These are phyloP conservation scores for Clarias gariepinus DNA, from an alignment of 2,113 vertebrate species.

Conservation along the genomic window DNA sequence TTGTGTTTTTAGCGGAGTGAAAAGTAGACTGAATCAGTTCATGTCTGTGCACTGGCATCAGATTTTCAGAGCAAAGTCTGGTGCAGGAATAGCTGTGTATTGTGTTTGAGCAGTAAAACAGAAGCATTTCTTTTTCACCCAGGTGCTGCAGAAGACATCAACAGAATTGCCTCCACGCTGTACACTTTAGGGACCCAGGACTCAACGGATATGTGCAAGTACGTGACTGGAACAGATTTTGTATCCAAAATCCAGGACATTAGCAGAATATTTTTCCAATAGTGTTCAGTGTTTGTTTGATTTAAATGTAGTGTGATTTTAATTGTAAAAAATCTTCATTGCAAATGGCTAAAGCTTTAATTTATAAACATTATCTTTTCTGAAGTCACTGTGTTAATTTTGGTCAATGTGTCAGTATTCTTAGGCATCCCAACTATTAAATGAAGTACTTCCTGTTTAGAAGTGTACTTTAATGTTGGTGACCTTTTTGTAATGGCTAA, in stretches of 20 bases:
- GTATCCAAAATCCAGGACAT: background rate
- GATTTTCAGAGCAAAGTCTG: background rate
- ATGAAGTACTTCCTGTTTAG: background rate
- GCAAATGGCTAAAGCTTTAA: background rate
- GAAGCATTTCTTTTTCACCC: slow-evolving; percentile 33
- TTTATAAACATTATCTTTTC: background rate
- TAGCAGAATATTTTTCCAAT: background rate
- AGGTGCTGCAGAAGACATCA: slow-evolving; percentile 96
- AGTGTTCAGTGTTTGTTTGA: background rate
- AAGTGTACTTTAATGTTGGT: background rate
- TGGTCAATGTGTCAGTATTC: background rate
- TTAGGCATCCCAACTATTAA: background rate
- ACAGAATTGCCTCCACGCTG: slow-evolving; percentile 95
- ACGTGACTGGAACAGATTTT: slow-evolving; percentile 58
- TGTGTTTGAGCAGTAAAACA: slow-evolving; percentile 20
- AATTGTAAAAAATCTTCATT: background rate
- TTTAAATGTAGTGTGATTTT: background rate
- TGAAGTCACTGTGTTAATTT: background rate
- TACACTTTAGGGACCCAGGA: slow-evolving; percentile 96
- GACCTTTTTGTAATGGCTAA: background rate
- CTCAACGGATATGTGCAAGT: slow-evolving; percentile 98
- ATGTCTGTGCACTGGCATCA: background rate
- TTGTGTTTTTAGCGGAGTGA: background rate
- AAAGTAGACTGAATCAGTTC: background rate
- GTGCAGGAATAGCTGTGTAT: background rate